Percentiles rank a stretch among this genome's conserved stretches.
phyloP scores from a whole-genome alignment of 2,797 vertebrate species.

The Myripristis jacobus region DNA sequence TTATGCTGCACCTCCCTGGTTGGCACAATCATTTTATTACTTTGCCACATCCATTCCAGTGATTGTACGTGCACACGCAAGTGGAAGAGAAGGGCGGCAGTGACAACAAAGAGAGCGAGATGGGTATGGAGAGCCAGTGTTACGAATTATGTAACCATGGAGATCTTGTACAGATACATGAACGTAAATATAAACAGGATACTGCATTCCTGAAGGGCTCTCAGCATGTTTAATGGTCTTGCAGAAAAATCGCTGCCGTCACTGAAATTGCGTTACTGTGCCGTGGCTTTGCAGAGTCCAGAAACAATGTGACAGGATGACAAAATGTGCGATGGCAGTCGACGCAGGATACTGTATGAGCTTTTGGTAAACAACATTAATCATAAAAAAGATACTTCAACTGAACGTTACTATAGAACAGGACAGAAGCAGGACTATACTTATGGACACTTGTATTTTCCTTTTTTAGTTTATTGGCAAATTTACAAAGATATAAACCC shows the following conservation, averaged over 20 bases:
- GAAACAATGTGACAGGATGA: slow-evolving; percentile 17
- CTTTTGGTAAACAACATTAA: slow-evolving; percentile 22
- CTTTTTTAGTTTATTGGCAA: too few relatives aligned
- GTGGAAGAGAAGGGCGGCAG: background rate
- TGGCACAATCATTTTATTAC: slow-evolving; percentile 2
- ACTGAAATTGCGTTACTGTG: slow-evolving; percentile 11
- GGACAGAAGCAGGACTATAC: slow-evolving; percentile 2
- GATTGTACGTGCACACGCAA: background rate
- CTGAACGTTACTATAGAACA: background rate
- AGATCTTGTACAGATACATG: background rate
- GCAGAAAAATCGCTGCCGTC: slow-evolving; percentile 4
- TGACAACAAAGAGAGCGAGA: background rate
- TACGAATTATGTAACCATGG: slow-evolving; percentile 2
- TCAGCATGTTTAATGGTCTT: background rate
- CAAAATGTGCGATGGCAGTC: slow-evolving; percentile 12
- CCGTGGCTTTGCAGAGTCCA: background rate
- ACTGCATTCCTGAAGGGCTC: slow-evolving; percentile 5
- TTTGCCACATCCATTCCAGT: background rate
- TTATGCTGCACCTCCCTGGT: slow-evolving; percentile 2
- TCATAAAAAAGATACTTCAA: slow-evolving; percentile 5
- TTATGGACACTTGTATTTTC: background rate
- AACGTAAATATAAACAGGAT: slow-evolving; percentile 17
- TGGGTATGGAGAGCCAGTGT: background rate
- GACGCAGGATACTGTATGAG: background rate
- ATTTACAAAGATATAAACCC: too few relatives aligned